Evolutionary conservation across 1,140 invertebrate species (phyloP), one percentile per base, ranked within the genome.

Genomic region (Muscidifurax raptorellus): DNA sequence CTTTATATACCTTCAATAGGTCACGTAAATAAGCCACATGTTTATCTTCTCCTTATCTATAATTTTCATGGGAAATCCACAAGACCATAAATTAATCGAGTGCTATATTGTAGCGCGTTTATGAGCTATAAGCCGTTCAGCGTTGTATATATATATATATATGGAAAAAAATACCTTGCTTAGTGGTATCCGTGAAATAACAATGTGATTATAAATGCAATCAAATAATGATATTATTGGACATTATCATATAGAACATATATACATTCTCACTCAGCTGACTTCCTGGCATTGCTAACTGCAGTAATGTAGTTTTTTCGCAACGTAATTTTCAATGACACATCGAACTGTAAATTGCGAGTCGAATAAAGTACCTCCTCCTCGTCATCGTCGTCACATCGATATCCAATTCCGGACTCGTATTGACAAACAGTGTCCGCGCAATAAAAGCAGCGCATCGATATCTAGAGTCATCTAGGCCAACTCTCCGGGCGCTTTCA

Each of bases 41-140:
- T 75, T 82, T 82, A 74, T 82, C 69, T 52, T 82, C 71, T 27
- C 7, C 80, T 82, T 44, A 64, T 82, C 52, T 32, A 12, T 28
- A 66, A 82, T 76, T 22, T n/a, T 76, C 40, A 30, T 76, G 47
- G 1, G 75, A 76, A 36, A 30, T 81, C 0, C 40, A 81, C 59
- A n/a, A 2, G 13, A 27, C 30, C 72, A 72, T 71, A 47, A 80
- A 80, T 67, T 71, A 71, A 36, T 79, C 22, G 67, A 78, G 13
- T n/a, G n/a, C n/a, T n/a, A n/a, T n/a, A n/a, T n/a, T n/a, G n/a
- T n/a, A n/a, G n/a, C n/a, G n/a, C n/a, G n/a, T n/a, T n/a, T n/a
- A n/a, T n/a, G n/a, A n/a, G n/a, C n/a, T n/a, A n/a, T n/a, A n/a
- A n/a, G 2, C 15, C 13, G 30, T 32, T n/a, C 66, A 12, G 7